Evolutionary conservation across 2,113 vertebrate species (phyloP).

Genomic region (Microcebus jonahi): DNA sequence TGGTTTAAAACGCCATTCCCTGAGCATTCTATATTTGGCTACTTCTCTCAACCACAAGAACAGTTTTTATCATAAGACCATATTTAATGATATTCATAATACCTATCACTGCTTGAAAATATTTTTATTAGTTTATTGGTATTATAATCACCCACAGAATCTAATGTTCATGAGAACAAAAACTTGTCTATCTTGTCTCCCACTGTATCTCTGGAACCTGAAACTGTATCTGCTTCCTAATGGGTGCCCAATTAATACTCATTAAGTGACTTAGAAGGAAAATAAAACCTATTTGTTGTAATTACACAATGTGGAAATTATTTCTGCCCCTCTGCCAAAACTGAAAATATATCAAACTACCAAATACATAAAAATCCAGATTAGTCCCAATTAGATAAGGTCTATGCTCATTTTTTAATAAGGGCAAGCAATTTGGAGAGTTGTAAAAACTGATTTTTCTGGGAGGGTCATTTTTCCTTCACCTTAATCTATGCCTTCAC

Average conservation of each 20-base stretch:
- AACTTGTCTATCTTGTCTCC: not conserved
- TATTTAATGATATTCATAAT: not conserved
- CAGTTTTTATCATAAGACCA: not conserved
- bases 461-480: not conserved
- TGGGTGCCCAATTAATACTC: not conserved
- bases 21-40: not conserved
- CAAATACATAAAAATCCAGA: not conserved
- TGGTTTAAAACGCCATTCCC: not conserved
- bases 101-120: not conserved
- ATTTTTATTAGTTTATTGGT: not conserved
- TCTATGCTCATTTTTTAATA: not conserved
- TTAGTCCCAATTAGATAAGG: conserved; percentile 1
- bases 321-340: not conserved
- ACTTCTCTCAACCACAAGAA: not conserved
- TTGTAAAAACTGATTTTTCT: not conserved
- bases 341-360: not conserved
- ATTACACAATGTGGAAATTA: not conserved
- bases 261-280: not conserved
- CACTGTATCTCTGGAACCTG: not conserved
- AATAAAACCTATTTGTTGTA: not conserved
- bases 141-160: not conserved
- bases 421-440: not conserved
- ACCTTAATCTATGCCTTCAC: not conserved
- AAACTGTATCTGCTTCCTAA: not conserved
- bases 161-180: not conserved